Evolutionary conservation across 2,888 invertebrate species (phyloP), one percentile per base, ranked within the genome.

Genomic region (Dermolepida albohirtum): DNA sequence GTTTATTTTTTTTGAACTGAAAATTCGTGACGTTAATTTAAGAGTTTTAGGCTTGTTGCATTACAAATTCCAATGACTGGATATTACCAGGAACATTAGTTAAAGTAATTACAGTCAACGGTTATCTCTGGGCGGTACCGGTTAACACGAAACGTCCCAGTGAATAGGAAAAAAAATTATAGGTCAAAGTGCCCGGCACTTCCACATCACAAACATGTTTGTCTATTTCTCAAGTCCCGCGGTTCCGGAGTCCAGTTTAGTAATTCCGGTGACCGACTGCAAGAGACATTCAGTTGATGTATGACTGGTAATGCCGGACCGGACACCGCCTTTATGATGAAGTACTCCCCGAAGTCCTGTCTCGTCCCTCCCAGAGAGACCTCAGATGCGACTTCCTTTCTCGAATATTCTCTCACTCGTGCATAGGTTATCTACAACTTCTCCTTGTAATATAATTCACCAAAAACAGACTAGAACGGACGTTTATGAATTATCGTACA

Each of bases 271-370:
- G 64, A 70, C 71, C 75, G 69, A 73, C 74, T 78, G 78, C 73
- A 70, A 65, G 72, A 76, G 79, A 78, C 78, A 75, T 73, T 74
- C 69, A 75, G 73, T 68, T 81, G 80, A 81, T 80, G 78, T 79
- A 81, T 81, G 76, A 75, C 27, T 74, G 74, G 78, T 75, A 79
- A 80, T 79, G 59, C 79, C 78, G 74, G 77, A 74, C 77, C 76
- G 78, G 79, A 79, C 81, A 79, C 74, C 73, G 73, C 74, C 75
- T 74, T 76, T 76, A 81, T 81, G 81, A 81, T 80, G 73, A 75
- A 81, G 78, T 74, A 75, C 67, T 78, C 79, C 76, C 79, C 68
- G 70, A 76, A 72, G 78, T 66, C 69, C 69, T 72, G 59, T 62
- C 59, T 62, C 47, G 47, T 47, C 59, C 44, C 59, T 59, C 34